Evolutionary conservation across 2,113 vertebrate species (phyloP).

Genomic region (Origma solitaria): DNA sequence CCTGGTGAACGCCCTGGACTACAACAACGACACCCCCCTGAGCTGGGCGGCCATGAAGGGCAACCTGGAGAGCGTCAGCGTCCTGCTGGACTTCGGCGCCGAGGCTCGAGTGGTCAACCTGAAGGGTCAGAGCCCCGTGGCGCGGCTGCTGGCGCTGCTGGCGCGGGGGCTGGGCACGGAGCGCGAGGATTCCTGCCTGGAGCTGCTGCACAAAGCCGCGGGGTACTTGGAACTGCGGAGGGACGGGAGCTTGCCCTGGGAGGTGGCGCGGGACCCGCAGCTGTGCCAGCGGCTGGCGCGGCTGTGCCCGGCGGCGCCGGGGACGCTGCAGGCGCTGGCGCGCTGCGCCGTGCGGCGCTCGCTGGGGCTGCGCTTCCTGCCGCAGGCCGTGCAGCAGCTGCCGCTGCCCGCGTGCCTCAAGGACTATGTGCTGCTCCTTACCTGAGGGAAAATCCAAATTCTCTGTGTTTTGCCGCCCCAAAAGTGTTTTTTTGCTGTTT

Average conservation of each 20-base stretch:
- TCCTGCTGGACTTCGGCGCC: constrained; percentile 90
- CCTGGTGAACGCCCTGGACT: constrained; percentile 85
- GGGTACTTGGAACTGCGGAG: constrained; percentile 84
- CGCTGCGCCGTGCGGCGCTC: constrained; percentile 85
- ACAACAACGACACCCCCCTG: constrained; percentile 91
- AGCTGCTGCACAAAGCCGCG: constrained; percentile 82
- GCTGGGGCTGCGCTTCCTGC: constrained; percentile 86
- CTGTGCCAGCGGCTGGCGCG: constrained; percentile 81
- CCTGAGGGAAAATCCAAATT: neutral
- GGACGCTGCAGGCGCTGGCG: constrained; percentile 81
- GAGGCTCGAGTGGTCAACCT: constrained; percentile 88
- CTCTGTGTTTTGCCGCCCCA: too few relatives aligned
- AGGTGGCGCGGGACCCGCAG: constrained; percentile 87
- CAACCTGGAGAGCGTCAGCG: constrained; percentile 89
- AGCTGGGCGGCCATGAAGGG: constrained; percentile 99
- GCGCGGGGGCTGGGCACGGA: constrained; percentile 88
- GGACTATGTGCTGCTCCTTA: constrained; percentile 87
- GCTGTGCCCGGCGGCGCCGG: constrained; percentile 82
- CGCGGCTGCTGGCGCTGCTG: constrained; percentile 84
- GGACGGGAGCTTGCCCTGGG: constrained; percentile 84
- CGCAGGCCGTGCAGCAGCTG: constrained; percentile 86
- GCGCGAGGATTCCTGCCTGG: constrained; percentile 89
- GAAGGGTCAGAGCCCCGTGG: constrained; percentile 91
- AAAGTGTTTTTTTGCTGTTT: too few relatives aligned
- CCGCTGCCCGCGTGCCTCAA: constrained; percentile 88